phyloP scores from a whole-genome alignment of 1,140 invertebrate species.

The Dendroctonus ponderosae region DNA sequence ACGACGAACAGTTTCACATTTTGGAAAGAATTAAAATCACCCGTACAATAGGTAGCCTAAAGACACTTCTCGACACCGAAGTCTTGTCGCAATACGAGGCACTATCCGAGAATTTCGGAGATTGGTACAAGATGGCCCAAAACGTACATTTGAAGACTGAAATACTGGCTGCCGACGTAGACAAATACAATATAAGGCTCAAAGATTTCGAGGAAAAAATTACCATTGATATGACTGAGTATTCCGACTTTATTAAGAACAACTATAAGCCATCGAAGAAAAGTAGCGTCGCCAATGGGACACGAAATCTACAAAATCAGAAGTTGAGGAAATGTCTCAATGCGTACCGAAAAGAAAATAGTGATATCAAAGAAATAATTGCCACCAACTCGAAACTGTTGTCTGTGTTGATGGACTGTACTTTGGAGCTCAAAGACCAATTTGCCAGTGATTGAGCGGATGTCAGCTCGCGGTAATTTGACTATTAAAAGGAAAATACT shows the following conservation, averaged over 20 bases:
- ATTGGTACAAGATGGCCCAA: constrained; percentile 84
- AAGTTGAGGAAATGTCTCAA: constrained; percentile 35
- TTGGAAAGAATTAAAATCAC: constrained; percentile 75
- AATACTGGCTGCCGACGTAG: constrained; percentile 73
- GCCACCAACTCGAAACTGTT: constrained; percentile 34
- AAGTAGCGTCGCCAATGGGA: constrained; percentile 17
- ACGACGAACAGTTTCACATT: constrained; percentile 92
- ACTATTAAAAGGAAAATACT: too few relatives aligned
- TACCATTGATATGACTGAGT: constrained; percentile 42
- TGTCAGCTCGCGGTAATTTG: too few relatives aligned
- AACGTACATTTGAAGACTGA: constrained; percentile 72
- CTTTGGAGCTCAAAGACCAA: constrained; percentile 27
- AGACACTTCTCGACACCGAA: constrained; percentile 63
- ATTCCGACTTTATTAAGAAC: constrained; percentile 32
- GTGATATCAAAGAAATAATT: constrained; percentile 34
- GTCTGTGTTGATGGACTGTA: constrained; percentile 33
- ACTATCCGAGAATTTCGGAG: constrained; percentile 70
- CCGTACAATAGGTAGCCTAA: constrained; percentile 68
- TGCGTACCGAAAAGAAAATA: constrained; percentile 35
- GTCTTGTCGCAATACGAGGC: constrained; percentile 65
- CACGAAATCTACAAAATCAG: constrained; percentile 34
- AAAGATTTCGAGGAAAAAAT: constrained; percentile 44
- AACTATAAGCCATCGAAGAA: constrained; percentile 23
- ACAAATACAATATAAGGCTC: constrained; percentile 44
- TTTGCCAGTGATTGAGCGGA: neutral